These are phyloP conservation scores for Syrphus vitripennis DNA, from an alignment of 2,888 invertebrate genomes.

Conservation along the genomic window DNA sequence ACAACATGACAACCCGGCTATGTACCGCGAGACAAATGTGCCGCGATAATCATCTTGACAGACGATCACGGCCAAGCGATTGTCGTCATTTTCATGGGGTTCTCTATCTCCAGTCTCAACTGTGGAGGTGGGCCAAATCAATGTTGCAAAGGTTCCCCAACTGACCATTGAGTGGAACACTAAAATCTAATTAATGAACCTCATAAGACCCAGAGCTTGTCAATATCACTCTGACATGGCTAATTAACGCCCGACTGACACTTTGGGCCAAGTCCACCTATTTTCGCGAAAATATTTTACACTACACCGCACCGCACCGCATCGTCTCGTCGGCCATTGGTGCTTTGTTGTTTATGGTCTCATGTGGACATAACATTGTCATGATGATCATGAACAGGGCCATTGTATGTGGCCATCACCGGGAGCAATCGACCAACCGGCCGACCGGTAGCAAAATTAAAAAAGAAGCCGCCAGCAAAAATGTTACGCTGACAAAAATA, in stretches of 20 bases:
- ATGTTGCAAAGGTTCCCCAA: neutral
- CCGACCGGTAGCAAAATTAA: constrained; percentile 42
- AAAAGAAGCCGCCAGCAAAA: constrained; percentile 59
- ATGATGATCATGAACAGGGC: constrained; percentile 43
- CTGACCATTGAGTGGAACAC: constrained; percentile 36
- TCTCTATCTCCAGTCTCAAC: no score
- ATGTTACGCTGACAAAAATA: constrained; percentile 47
- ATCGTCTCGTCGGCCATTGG: neutral
- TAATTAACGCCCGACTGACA: constrained; percentile 67
- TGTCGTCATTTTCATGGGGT: neutral
- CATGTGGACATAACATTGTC: constrained; percentile 29
- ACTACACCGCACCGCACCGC: neutral
- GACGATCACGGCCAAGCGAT: constrained; percentile 52
- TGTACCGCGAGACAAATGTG: constrained; percentile 69
- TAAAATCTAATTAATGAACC: constrained; percentile 47
- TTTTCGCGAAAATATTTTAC: constrained; percentile 6
- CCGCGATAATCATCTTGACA: constrained; percentile 69
- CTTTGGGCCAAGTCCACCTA: neutral
- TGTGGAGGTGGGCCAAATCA: constrained; percentile 59
- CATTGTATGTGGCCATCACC: constrained; percentile 32
- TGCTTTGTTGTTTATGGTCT: constrained; percentile 50
- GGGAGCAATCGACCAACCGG: neutral
- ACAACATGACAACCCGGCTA: constrained; percentile 65
- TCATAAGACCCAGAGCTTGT: constrained; percentile 37
- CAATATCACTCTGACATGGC: constrained; percentile 32